Evolutionary conservation across 2,113 vertebrate genomes (phyloP).

Genomic region (Turnix velox): DNA sequence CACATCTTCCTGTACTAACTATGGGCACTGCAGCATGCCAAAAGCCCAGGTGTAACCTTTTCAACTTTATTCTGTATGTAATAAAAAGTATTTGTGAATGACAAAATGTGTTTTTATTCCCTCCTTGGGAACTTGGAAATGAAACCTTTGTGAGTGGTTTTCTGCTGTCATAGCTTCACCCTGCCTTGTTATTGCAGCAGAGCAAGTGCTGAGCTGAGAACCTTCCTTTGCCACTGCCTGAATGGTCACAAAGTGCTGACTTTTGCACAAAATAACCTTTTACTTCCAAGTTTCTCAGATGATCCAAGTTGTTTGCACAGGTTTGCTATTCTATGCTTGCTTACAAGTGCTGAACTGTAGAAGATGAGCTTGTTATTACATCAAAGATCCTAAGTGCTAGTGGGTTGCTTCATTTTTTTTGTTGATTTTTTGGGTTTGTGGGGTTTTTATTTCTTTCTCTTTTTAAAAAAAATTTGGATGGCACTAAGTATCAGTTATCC

Average conservation of each 20-base stretch:
- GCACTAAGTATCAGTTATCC: background rate
- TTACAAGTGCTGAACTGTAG: slow-evolving; percentile 28
- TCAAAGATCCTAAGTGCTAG: background rate
- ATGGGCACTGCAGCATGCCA: background rate
- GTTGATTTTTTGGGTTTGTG: background rate
- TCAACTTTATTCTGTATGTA: background rate
- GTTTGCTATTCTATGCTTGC: slow-evolving; percentile 26
- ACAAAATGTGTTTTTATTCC: background rate
- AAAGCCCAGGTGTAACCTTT: background rate
- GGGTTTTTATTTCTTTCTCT: too few relatives aligned
- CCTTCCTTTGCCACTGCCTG: background rate
- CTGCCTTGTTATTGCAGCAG: background rate
- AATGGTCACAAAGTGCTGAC: slow-evolving; percentile 5
- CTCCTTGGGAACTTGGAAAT: background rate
- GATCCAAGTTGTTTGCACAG: slow-evolving; percentile 32
- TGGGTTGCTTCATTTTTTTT: background rate
- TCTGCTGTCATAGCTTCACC: background rate
- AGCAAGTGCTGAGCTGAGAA: slow-evolving; percentile 16
- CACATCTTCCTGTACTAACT: background rate
- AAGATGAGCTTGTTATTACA: background rate
- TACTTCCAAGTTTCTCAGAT: slow-evolving; percentile 30
- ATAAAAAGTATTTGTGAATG: background rate
- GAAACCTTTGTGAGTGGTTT: background rate
- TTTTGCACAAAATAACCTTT: background rate
- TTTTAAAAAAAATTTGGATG: background rate